These are phyloP conservation scores for Ormyrus labotus DNA, from an alignment of 2,888 invertebrate species.

Conservation along the genomic window DNA sequence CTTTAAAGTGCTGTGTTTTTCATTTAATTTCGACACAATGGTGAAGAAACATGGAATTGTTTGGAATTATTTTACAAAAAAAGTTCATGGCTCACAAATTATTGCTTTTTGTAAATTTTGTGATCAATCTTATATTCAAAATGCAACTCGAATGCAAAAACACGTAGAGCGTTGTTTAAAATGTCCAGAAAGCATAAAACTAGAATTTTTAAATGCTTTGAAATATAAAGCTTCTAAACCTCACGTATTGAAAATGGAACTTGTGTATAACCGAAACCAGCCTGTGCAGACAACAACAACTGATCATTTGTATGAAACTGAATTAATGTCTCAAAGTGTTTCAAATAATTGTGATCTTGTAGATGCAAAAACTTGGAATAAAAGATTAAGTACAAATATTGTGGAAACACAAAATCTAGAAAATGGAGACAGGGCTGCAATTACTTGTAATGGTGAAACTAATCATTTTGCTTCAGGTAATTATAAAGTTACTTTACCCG, in stretches of 20 bases:
- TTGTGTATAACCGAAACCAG: conserved; percentile 75
- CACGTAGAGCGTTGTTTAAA: conserved; percentile 69
- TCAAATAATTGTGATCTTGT: conserved; percentile 21
- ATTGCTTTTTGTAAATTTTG: conserved; percentile 71
- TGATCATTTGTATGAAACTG: background rate
- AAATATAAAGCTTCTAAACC: conserved; percentile 65
- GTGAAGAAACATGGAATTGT: conserved; percentile 70
- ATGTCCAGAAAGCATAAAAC: conserved; percentile 65
- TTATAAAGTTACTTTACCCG: background rate
- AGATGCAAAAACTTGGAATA: conserved; percentile 49
- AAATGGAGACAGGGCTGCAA: conserved; percentile 3
- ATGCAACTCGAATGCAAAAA: conserved; percentile 69
- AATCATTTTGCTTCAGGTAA: conserved; percentile 27
- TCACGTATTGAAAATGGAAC: conserved; percentile 2
- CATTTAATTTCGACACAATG: conserved; percentile 59
- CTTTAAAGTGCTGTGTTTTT: background rate
- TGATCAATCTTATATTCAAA: conserved; percentile 70
- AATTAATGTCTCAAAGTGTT: conserved; percentile 1
- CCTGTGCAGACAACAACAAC: conserved; percentile 75
- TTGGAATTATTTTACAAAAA: conserved; percentile 70
- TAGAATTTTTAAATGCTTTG: conserved; percentile 65
- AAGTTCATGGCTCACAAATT: conserved; percentile 68
- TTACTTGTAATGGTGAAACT: background rate
- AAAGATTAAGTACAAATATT: conserved; percentile 28
- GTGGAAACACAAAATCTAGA: background rate